Base-by-base conservation (phyloP, 2,888 invertebrate genomes). In the Coenonympha arcania region DNA sequence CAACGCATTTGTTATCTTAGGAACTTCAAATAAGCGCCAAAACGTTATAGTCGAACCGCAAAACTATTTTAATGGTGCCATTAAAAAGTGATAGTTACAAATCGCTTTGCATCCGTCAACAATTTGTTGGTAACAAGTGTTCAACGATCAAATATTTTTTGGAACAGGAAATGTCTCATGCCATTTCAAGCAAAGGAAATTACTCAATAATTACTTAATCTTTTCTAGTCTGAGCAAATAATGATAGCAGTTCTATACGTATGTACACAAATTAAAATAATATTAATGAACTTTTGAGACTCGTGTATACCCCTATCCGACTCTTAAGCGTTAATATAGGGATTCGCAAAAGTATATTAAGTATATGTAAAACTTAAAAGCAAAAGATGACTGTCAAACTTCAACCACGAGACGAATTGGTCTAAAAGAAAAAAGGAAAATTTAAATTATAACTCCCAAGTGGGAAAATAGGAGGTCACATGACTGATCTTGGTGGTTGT, bases 41-140 rank as follows among this genome's bases (percentile, higher is more conserved):
- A 80, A 75, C 75, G 76, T 72, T 68, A 70, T 73, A 66, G 62
- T 70, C 65, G 63, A 57, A 80, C 79, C 80, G 76, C 81, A 78
- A 71, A 76, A 75, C 73, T 72, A 77, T 78, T 82, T 76, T 79
- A 78, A 81, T 78, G 75, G 72, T 66, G 72, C 74, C 77, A 82
- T 83, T 81, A 83, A 79, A 79, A 78, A 77, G 76, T 78, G 82
- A 81, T 80, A 79, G 80, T 77, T 65, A 82, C 81, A 81, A 82
- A 82, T 81, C 71, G 73, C 31, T 49, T 45, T 44, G 47, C 51
- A 50, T 48, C 56, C 46, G 45, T 49, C 39, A 52, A 30, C 44
- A 24, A 33, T 44, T 53, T 50, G 45, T 50, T 48, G 28, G 34
- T 52, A 52, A 48, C 33, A 19, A 41, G 33, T 45, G 44, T 40